Evolutionary conservation across 2,888 invertebrate species (phyloP).

Genomic region (Blomia tropicalis): DNA sequence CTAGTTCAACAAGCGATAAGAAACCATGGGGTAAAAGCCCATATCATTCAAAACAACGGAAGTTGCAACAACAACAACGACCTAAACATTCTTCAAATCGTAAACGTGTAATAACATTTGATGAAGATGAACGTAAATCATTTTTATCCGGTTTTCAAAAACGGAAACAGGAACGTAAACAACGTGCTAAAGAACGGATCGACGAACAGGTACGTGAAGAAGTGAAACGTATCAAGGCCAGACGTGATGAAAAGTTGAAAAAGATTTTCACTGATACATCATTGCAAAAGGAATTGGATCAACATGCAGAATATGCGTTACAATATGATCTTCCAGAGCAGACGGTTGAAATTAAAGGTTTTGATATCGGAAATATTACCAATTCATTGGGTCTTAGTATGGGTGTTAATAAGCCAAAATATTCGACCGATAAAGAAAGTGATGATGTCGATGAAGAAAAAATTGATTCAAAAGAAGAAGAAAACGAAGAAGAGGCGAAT

Average conservation of each 20-base stretch:
- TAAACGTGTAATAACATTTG: not conserved
- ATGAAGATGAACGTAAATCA: not conserved
- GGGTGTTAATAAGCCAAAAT: not conserved
- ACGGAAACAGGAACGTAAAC: not conserved
- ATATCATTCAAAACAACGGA: not conserved
- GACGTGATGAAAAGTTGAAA: not conserved
- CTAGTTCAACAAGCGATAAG: not conserved
- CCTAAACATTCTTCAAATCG: too few species aligned
- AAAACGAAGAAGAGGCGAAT: not conserved
- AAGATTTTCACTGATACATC: not conserved
- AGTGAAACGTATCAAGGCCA: not conserved
- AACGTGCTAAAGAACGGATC: not conserved
- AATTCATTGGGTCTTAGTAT: not conserved
- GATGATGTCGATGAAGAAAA: not conserved
- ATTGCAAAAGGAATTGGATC: not conserved
- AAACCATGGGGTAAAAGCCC: not conserved
- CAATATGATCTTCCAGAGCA: conserved; percentile 4
- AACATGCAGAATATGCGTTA: not conserved
- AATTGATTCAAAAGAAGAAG: not conserved
- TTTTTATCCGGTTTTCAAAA: not conserved
- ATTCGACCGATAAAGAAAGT: too few species aligned
- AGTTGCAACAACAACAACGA: too few species aligned
- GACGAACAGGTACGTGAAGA: not conserved
- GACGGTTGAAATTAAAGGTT: not conserved
- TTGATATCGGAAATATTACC: not conserved